phyloP scores from a whole-genome alignment of 2,888 invertebrate species.

The Nomada ferruginata region DNA sequence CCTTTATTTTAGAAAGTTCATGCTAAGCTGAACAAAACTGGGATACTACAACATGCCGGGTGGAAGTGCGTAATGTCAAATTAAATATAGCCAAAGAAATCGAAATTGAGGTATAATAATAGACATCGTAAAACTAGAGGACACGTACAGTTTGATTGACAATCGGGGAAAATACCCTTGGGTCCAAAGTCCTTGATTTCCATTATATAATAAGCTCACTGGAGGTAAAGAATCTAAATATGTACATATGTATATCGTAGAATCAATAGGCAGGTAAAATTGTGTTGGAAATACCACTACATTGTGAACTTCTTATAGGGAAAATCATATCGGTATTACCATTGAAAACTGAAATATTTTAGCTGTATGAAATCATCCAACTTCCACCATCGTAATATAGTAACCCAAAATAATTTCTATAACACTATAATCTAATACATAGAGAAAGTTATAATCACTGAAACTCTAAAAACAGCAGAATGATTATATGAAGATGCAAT shows the following conservation, averaged over 20 bases:
- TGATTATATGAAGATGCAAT: too few species aligned
- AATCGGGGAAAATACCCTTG: background rate
- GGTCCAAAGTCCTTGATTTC: background rate
- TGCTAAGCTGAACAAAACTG: background rate
- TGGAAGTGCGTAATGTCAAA: background rate
- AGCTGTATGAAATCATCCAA: too few species aligned
- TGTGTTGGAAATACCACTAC: background rate
- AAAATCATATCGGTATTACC: too few species aligned
- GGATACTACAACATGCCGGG: background rate
- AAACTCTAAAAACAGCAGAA: too few species aligned
- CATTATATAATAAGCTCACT: background rate
- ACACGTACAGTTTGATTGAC: slow-evolving; percentile 1
- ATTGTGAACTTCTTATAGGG: background rate
- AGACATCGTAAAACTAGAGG: background rate
- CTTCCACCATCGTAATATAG: too few species aligned
- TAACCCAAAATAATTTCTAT: too few species aligned
- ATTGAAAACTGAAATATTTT: too few species aligned
- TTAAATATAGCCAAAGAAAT: background rate
- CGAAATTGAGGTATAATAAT: background rate
- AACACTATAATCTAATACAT: too few species aligned
- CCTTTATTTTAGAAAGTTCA: too few species aligned
- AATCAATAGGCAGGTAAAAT: slow-evolving; percentile 7
- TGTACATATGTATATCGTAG: background rate
- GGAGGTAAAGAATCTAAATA: background rate
- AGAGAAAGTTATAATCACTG: too few species aligned